Evolutionary conservation across 2,888 invertebrate genomes (phyloP), one percentile per base, ranked within the genome.

Genomic region (Geotrupes spiniger): DNA sequence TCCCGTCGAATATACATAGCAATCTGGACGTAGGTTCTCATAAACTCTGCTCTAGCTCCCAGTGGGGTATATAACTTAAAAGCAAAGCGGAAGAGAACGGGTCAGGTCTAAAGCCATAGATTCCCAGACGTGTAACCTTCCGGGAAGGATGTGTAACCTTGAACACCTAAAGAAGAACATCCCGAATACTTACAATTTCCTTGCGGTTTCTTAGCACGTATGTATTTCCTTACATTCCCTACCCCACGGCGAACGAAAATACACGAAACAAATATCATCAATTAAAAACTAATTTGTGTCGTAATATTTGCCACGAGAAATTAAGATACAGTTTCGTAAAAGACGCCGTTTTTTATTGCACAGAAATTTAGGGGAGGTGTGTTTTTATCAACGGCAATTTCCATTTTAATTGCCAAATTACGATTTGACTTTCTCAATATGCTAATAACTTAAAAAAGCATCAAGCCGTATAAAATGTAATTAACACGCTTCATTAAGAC

Each of bases 391-490:
- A 53, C 52, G 43, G 52, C 36, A 59, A 59, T 60, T 60, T 53
- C 55, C 60, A 60, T 60, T 60, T 60, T 58, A 60, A 60, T 60
- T 60, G 53, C 42, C 45, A 55, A 52, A 60, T 59, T 58, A 57
- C 52, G 9, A 33, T 15, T 33, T 33, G 8, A 15, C 33, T 12
- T 14, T 33, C 33, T 33, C 14, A 33, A 10, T 33, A 33, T 33
- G 33, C 14, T 33, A 33, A 33, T 33, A 33, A 33, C 33, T 33
- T 15, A 33, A 33, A 15, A 15, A 12, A 33, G 33, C 9, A 33
- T 33, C 9, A 33, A 33, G 14, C 10, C 14, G 33, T 9, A 15
- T 3, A 21, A 21, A 21, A 21, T 21, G 6, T 6, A 21, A 21
- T 21, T 21, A 21, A 21, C 21, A 21, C 21, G 21, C 6, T 21